Base-by-base conservation (phyloP, 2,797 vertebrate species). In the Danio tinwini region DNA sequence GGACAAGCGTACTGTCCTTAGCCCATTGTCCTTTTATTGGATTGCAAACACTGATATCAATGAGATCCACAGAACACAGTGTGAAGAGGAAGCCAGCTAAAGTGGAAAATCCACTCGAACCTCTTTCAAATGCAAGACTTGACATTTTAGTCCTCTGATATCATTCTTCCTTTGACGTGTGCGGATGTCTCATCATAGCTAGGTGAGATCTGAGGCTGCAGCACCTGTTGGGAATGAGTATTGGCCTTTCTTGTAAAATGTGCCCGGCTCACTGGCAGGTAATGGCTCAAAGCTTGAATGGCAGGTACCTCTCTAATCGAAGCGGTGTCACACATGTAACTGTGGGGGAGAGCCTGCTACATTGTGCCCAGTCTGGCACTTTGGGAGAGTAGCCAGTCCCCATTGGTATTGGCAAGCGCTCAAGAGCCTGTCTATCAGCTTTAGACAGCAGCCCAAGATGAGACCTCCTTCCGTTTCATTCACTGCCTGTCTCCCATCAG, bases 101-200 rank as follows among this genome's bases (percentile, higher is more conserved):
- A 79, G 64, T 39, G 37, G 52, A 49, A 63, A 80, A 56, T 55
- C 67, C 76, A 64, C 67, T 76, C 69, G n/a, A 69, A 52, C 55
- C 49, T 69, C 68, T 70, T 83, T 80, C 71, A 82, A 80, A 80
- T 82, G 55, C 67, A 58, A 71, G 71, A 29, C 52, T 73, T 78
- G 76, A 80, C 82, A 80, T 83, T 78, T 83, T 59, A 83, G 78
- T 79, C 21, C 73, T 76, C 65, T 68, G 75, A 68, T 85, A 71
- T 78, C 61, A 56, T 83, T 80, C 72, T 55, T 83, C 39, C 53
- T 75, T 59, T 80, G 72, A 72, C 73, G 29, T 58, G 71, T 5
- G 42, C 0, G 9, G 40, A 64, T 74, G 64, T 79, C 76, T 79
- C 72, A 80, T 80, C 78, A 67, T 52, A 58, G 58, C 77, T 65